Evolutionary conservation across 2,113 vertebrate genomes (phyloP).

Genomic region (Genyomyrus donnyi): DNA sequence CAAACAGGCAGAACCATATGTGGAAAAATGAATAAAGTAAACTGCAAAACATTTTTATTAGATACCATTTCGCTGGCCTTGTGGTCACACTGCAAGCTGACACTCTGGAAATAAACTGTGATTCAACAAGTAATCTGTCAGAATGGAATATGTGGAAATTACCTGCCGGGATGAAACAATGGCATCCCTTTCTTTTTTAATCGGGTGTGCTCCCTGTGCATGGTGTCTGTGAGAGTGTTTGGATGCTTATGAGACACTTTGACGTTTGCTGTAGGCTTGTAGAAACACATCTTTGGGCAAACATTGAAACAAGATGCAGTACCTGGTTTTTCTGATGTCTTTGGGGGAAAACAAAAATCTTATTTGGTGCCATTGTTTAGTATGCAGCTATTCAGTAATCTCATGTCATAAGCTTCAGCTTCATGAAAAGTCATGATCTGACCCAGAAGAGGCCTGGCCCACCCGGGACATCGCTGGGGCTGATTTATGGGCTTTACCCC

Average conservation of each 20-base stretch:
- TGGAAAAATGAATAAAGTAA: constrained; percentile 66
- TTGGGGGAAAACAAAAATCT: neutral
- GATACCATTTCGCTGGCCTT: constrained; percentile 63
- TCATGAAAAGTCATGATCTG: neutral
- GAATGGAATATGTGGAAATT: constrained; percentile 38
- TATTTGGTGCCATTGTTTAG: neutral
- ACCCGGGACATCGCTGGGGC: neutral
- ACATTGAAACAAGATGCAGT: constrained; percentile 9
- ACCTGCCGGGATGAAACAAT: constrained; percentile 36
- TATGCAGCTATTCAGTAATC: neutral
- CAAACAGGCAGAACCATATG: constrained; percentile 63
- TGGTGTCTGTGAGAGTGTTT: neutral
- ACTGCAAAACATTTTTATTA: constrained; percentile 71
- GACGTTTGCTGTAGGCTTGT: neutral
- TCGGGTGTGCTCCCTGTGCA: neutral
- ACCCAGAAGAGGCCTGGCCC: neutral
- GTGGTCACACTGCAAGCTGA: constrained; percentile 61
- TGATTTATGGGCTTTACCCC: neutral
- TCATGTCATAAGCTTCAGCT: neutral
- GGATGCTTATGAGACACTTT: neutral
- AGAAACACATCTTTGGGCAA: constrained; percentile 1
- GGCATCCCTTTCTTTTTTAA: constrained; percentile 20
- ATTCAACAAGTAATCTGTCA: constrained; percentile 29
- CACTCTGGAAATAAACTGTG: constrained; percentile 61
- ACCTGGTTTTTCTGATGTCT: neutral